These are phyloP conservation scores for Glaucidium brasilianum DNA, from an alignment of 2,113 vertebrate genomes.

Conservation along the genomic window DNA sequence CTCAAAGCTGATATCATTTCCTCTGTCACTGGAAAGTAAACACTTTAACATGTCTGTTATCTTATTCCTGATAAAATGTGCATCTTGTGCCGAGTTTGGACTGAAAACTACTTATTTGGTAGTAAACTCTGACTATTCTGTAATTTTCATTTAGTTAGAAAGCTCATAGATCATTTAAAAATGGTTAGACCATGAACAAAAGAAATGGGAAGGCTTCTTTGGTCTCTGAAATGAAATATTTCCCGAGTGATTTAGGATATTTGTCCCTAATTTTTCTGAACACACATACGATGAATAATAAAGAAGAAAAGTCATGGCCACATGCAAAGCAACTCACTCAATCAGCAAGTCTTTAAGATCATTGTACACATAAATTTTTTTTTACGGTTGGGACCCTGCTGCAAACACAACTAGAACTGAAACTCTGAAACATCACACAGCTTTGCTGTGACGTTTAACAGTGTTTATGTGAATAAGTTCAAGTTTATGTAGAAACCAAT, in stretches of 20 bases:
- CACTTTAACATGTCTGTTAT: background rate
- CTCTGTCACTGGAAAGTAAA: background rate
- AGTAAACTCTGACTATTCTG: background rate
- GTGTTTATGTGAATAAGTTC: background rate
- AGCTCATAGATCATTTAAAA: background rate
- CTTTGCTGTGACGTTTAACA: background rate
- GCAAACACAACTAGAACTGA: background rate
- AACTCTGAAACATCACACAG: background rate
- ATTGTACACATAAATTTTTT: background rate
- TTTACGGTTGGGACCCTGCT: background rate
- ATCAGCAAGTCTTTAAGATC: background rate
- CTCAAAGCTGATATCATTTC: background rate
- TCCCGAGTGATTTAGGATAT: background rate
- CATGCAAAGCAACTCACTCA: background rate
- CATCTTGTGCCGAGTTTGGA: background rate
- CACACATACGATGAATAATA: background rate
- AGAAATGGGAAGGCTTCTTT: background rate
- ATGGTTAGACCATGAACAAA: background rate
- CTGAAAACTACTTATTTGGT: background rate
- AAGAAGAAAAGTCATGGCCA: accelerated
- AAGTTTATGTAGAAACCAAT: background rate
- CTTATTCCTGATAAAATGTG: background rate
- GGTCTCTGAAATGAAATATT: background rate
- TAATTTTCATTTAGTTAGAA: background rate
- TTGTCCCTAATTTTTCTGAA: background rate